Conservation (phyloP, 1,140 invertebrate genomes). For the Tribolium madens region DNA sequence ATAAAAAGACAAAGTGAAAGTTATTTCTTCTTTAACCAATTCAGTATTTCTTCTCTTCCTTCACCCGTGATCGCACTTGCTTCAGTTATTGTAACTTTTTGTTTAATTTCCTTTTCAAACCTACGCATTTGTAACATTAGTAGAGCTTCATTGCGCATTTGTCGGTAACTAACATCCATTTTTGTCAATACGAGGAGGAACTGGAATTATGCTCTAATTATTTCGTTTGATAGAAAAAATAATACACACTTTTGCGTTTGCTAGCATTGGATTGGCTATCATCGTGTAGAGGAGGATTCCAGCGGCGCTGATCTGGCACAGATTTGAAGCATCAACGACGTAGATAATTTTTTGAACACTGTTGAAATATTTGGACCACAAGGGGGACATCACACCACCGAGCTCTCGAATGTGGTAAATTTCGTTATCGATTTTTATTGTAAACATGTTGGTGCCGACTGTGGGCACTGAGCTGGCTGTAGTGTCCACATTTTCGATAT, state of each 20-base stretch:
- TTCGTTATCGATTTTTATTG: conserved; percentile 69
- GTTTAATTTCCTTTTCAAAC: conserved; percentile 74
- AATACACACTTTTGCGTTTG: conserved; percentile 71
- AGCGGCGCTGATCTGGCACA: conserved; percentile 85
- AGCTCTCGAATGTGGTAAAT: conserved; percentile 73
- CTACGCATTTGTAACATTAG: conserved; percentile 79
- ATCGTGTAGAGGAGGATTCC: conserved; percentile 81
- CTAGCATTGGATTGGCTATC: conserved; percentile 76
- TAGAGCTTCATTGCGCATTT: conserved; percentile 85
- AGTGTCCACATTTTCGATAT: conserved; percentile 75
- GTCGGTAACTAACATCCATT: conserved; percentile 84
- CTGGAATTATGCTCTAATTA: conserved; percentile 63
- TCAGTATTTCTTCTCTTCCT: conserved; percentile 75
- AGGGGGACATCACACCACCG: conserved; percentile 82
- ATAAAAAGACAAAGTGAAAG: conserved; percentile 40
- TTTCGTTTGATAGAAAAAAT: background rate
- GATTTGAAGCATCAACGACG: conserved; percentile 82
- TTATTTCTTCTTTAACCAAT: conserved; percentile 70
- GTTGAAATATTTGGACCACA: conserved; percentile 81
- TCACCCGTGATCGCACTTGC: conserved; percentile 78
- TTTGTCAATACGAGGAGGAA: conserved; percentile 82
- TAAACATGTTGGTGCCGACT: conserved; percentile 81
- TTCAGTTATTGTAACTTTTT: conserved; percentile 77
- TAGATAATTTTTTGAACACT: conserved; percentile 79
- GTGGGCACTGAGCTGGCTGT: conserved; percentile 81